Percentiles rank a stretch among this genome's conserved stretches.
Evolutionary conservation across 2,113 vertebrate species (phyloP).

Genomic region (Dinomys branickii): DNA sequence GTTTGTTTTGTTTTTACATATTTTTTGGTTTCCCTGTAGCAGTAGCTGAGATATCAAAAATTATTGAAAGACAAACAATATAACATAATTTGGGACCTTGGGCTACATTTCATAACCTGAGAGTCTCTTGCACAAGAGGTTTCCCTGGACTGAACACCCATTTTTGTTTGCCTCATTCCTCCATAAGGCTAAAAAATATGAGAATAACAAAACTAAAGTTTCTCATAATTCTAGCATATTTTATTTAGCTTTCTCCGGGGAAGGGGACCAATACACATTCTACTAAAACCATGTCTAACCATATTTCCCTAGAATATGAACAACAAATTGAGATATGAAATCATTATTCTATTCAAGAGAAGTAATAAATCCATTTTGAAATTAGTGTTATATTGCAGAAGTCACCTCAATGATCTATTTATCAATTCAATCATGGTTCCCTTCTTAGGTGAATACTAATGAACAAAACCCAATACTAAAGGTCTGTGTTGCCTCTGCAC

Average conservation of each 20-base stretch:
- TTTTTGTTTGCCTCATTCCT: neutral
- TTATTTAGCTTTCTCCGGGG: conserved; percentile 76
- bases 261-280: conserved; percentile 58
- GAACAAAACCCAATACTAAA: neutral
- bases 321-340: conserved; percentile 34
- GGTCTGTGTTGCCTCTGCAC: neutral
- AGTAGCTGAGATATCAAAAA: neutral
- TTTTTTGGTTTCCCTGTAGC: neutral
- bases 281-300: conserved; percentile 66
- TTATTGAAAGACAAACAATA: neutral
- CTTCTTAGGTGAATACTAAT: neutral
- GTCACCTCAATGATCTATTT: conserved; percentile 29
- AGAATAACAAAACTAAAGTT: conserved; percentile 77
- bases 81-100: neutral
- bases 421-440: neutral
- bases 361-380: conserved; percentile 37
- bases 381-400: conserved; percentile 15
- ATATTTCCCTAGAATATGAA: conserved; percentile 69
- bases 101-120: neutral
- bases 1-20: neutral
- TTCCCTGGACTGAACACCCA: neutral
- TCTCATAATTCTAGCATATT: conserved; percentile 77
- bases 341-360: neutral
- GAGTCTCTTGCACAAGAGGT: neutral
- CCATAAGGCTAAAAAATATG: neutral